These are phyloP conservation scores for Biston betularia DNA, from an alignment of 2,888 invertebrate genomes.

Conservation along the genomic window DNA sequence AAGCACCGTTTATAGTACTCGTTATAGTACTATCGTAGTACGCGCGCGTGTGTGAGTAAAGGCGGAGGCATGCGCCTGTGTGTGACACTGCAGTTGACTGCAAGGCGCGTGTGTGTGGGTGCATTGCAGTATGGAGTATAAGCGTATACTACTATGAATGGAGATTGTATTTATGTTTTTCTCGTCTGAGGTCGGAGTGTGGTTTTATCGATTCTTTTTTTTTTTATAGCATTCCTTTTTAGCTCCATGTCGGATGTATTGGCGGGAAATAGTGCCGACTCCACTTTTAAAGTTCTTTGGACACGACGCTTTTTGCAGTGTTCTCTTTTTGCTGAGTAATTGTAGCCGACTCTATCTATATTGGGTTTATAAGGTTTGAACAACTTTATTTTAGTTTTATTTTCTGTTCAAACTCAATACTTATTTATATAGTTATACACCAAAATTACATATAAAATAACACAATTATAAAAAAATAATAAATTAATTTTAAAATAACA, in stretches of 20 bases:
- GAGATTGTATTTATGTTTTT: constrained; percentile 62
- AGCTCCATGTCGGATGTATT: constrained; percentile 51
- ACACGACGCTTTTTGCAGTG: constrained; percentile 28
- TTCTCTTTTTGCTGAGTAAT: constrained; percentile 6
- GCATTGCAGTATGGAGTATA: constrained; percentile 32
- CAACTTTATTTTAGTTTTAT: too few relatives aligned
- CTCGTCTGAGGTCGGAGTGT: constrained; percentile 61
- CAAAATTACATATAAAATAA: too few relatives aligned
- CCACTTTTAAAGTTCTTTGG: constrained; percentile 44
- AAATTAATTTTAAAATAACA: too few relatives aligned
- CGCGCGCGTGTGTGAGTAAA: constrained; percentile 59
- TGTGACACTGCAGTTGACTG: constrained; percentile 59
- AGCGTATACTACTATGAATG: constrained; percentile 72
- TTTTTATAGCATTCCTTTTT: constrained; percentile 51
- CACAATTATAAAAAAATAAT: too few relatives aligned
- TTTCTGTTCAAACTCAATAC: too few relatives aligned
- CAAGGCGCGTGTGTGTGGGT: constrained; percentile 45
- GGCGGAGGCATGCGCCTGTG: constrained; percentile 48
- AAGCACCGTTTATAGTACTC: constrained; percentile 81
- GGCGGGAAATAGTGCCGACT: constrained; percentile 50
- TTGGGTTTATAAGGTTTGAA: neutral
- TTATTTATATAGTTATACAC: too few relatives aligned
- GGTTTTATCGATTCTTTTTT: constrained; percentile 71
- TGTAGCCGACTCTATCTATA: neutral
- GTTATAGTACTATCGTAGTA: constrained; percentile 79